phyloP scores from a whole-genome alignment of 1,140 invertebrate species.

The Chlorops oryzae region DNA sequence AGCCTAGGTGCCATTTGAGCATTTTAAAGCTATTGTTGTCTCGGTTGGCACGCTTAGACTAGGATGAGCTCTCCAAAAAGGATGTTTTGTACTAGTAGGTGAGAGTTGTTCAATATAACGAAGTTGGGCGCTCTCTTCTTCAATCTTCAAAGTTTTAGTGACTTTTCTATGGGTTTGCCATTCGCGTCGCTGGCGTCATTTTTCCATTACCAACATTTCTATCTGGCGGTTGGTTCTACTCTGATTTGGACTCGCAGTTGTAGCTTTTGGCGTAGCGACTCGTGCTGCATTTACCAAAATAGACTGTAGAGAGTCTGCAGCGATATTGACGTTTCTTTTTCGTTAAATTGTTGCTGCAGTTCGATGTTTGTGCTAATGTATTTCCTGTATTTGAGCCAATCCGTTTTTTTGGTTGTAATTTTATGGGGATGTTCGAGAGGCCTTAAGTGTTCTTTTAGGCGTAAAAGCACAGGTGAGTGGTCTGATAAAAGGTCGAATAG shows the following conservation, averaged over 20 bases:
- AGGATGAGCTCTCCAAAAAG: not conserved
- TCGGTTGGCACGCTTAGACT: not conserved
- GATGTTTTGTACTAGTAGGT: slow-evolving; percentile 1
- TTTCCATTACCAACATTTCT: not conserved
- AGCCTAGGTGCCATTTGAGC: not conserved
- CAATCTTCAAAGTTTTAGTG: not conserved
- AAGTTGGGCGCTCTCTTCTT: not conserved
- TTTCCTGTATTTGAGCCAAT: not conserved
- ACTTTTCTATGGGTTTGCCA: not conserved
- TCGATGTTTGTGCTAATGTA: not conserved
- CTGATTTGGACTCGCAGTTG: slow-evolving; percentile 17
- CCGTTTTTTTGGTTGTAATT: not conserved
- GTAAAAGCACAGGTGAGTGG: not conserved
- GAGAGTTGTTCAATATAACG: slow-evolving; percentile 2
- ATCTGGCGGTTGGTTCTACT: slow-evolving; percentile 1
- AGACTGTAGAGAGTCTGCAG: not conserved
- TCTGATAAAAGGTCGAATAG: not conserved
- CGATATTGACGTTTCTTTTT: not conserved
- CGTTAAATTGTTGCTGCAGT: not conserved
- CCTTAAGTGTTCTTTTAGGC: not conserved
- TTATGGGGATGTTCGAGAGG: not conserved
- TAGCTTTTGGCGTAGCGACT: not conserved
- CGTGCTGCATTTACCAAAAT: not conserved
- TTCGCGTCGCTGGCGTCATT: slow-evolving; percentile 1
- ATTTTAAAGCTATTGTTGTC: not conserved